Base-by-base conservation (phyloP, 2,113 vertebrate species). In the Diadophis punctatus region DNA sequence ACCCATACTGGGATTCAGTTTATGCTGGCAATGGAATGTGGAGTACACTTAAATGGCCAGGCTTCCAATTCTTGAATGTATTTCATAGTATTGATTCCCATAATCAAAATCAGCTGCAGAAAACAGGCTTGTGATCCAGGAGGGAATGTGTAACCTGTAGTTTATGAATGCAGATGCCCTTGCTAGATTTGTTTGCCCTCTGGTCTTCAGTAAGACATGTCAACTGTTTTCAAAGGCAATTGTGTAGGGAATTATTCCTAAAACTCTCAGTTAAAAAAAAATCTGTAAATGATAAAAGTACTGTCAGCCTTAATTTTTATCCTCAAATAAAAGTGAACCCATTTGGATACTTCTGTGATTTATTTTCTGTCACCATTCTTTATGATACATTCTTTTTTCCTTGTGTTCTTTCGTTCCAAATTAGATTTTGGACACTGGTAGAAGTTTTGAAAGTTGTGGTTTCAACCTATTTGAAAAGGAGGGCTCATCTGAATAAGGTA, bases 251-350 rank as follows among this genome's bases (percentile, higher is more conserved):
- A 87, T 52, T 9, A 87, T 95, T 94, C 95, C 96, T 93, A 4
- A 2, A 94, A 96, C 93, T 95, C 93, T 96, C 96, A 87, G 49
- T 96, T 96, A 85, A 39, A 58, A 85, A 92, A 90, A 51, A 68
- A 94, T 96, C 95, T 97, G 97, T 97, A 97, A 96, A 96, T 96
- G 95, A 96, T 95, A 92, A 92, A 96, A 97, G 96, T 97, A 97
- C 96, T 97, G 97, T 97, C 96, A 97, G 97, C 96, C 97, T 97
- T 97, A 97, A 97, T 97, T 97, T 97, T 97, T 97, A 97, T 96
- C 96, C 96, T 96, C 96, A 96, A 97, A 97, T 97, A 97, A 97
- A 97, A 96, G 90, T 93, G 89, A 80, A 94, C 87, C 80, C 95
- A 95, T 96, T 96, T 96, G 93, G 97, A 85, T n/a, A 1, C 2